Conservation (phyloP, 2,113 vertebrate genomes). For the Ibidorhyncha struthersii region DNA sequence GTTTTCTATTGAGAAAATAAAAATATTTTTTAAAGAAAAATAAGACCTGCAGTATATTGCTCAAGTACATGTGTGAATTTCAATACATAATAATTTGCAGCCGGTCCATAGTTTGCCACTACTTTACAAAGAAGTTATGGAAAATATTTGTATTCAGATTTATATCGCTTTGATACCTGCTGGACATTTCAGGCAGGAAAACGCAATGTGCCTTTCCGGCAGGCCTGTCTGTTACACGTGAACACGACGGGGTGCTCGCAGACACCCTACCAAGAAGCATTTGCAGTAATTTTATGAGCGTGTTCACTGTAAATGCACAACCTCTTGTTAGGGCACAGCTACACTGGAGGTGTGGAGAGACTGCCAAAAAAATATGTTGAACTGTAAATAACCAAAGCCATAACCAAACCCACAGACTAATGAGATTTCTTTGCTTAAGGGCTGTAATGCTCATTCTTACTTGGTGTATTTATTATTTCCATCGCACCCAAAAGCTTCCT, state of each 20-base stretch:
- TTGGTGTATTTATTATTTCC: background rate
- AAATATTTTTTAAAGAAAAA: background rate
- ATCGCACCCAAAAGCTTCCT: background rate
- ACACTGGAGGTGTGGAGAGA: fast-evolving
- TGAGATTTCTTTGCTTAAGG: background rate
- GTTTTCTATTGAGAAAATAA: background rate
- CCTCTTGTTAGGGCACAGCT: background rate
- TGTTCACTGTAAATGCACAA: fast-evolving
- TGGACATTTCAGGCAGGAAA: background rate
- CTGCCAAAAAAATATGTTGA: background rate
- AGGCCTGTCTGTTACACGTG: background rate
- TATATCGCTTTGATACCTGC: background rate
- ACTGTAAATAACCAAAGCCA: background rate
- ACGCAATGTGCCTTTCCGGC: background rate
- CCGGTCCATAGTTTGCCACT: background rate
- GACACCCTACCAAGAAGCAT: background rate
- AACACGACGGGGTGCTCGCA: fast-evolving
- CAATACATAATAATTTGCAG: background rate
- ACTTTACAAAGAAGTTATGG: background rate
- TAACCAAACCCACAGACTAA: background rate
- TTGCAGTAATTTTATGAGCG: background rate
- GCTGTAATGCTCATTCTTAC: background rate
- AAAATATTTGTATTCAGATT: background rate
- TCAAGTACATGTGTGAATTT: background rate
- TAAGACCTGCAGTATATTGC: background rate